Percentiles rank a stretch among this genome's conserved stretches.
phyloP scores from a whole-genome alignment of 2,888 invertebrate species.

The Erebia ligea region DNA sequence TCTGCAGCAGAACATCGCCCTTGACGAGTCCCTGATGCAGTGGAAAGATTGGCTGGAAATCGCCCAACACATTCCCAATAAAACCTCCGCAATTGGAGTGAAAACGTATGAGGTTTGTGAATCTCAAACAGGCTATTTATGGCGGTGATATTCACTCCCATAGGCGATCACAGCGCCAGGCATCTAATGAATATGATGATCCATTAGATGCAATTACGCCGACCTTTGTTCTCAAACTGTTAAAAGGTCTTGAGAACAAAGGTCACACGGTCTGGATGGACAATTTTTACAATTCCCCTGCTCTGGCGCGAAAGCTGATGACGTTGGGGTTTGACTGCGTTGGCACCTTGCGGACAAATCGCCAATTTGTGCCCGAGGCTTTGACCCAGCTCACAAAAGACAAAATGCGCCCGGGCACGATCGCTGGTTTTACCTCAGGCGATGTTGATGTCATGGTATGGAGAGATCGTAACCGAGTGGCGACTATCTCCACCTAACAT shows the following conservation, averaged over 20 bases:
- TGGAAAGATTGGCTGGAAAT: neutral
- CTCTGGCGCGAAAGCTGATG: neutral
- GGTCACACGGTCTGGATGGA: too few species aligned
- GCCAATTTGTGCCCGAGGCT: neutral
- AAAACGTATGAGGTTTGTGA: neutral
- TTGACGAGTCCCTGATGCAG: neutral
- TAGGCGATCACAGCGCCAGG: too few species aligned
- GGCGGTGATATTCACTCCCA: neutral
- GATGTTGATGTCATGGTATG: too few species aligned
- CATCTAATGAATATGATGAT: too few species aligned
- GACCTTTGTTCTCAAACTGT: too few species aligned
- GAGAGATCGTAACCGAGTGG: neutral
- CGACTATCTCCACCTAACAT: too few species aligned
- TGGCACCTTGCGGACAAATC: neutral
- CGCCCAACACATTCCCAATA: neutral
- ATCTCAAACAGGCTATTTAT: neutral
- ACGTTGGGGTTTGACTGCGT: neutral
- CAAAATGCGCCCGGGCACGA: too few species aligned
- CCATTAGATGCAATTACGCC: too few species aligned
- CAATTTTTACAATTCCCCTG: neutral
- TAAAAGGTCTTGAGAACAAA: too few species aligned
- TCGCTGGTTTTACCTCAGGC: too few species aligned
- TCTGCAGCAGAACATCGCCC: neutral
- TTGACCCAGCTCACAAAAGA: neutral
- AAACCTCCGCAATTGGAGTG: neutral